Conservation (phyloP, 2,888 invertebrate genomes). For the Phengaris alcon region DNA sequence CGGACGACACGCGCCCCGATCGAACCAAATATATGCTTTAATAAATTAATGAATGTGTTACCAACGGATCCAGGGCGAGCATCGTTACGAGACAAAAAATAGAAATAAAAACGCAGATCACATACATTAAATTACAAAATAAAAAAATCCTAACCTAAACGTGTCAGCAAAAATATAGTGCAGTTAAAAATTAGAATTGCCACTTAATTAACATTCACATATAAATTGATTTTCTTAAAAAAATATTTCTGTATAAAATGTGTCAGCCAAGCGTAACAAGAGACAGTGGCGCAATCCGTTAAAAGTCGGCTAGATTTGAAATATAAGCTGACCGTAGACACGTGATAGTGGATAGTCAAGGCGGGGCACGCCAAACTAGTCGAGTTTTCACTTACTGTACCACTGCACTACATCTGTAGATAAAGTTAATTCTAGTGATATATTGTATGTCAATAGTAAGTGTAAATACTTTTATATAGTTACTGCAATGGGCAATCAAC, state of each 20-base stretch:
- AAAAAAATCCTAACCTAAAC: conserved; percentile 68
- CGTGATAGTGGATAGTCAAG: neutral
- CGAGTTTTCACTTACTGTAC: conserved; percentile 50
- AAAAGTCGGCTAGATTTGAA: conserved; percentile 40
- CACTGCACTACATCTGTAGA: conserved; percentile 64
- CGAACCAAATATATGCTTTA: conserved; percentile 37
- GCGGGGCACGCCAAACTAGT: conserved; percentile 25
- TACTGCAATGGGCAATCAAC: conserved; percentile 69
- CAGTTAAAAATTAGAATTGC: conserved; percentile 74
- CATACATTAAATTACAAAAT: conserved; percentile 72
- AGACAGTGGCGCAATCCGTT: conserved; percentile 52
- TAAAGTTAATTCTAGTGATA: conserved; percentile 71
- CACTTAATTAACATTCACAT: conserved; percentile 75
- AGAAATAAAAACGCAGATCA: conserved; percentile 77
- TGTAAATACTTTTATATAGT: conserved; percentile 75
- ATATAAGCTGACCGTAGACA: neutral
- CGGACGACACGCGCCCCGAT: conserved; percentile 37
- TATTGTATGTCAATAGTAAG: conserved; percentile 72
- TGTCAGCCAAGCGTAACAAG: conserved; percentile 73
- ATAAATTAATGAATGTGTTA: conserved; percentile 60
- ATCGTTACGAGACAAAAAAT: conserved; percentile 56
- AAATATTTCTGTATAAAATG: conserved; percentile 78
- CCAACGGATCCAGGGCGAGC: conserved; percentile 48
- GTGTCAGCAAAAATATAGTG: conserved; percentile 79
- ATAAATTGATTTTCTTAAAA: conserved; percentile 75